Percentiles rank a stretch among this genome's conserved stretches.
phyloP scores from a whole-genome alignment of 1,140 invertebrate species.

The Homalodisca vitripennis region DNA sequence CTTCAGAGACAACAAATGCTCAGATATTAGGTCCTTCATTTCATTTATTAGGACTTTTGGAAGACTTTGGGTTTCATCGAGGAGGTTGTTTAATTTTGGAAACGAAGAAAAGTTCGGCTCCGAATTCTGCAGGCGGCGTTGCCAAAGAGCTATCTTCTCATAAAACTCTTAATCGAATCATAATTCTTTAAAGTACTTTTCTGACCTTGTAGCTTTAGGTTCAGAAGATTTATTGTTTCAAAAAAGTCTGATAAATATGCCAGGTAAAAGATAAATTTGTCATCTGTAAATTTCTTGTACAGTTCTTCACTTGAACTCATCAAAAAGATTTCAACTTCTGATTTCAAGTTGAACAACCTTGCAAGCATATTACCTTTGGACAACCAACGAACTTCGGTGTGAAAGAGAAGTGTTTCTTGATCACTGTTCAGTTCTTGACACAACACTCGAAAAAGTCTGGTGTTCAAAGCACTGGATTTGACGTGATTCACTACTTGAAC shows the following conservation, averaged over 20 bases:
- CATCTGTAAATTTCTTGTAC: conserved; percentile 17
- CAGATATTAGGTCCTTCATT: conserved; percentile 7
- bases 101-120: background rate
- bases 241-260: conserved; percentile 13
- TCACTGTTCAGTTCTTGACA: conserved; percentile 32
- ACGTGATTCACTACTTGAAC: background rate
- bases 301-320: background rate
- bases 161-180: conserved; percentile 10
- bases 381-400: background rate
- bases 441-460: conserved; percentile 45
- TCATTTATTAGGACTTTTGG: background rate
- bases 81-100: background rate
- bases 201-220: conserved; percentile 35
- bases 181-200: conserved; percentile 31
- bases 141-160: conserved; percentile 4
- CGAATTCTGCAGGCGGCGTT: background rate
- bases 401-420: conserved; percentile 24
- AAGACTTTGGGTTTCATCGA: background rate
- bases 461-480: conserved; percentile 35
- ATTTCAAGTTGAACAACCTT: conserved; percentile 30
- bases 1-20: conserved; percentile 3
- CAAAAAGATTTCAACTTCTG: conserved; percentile 23
- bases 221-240: conserved; percentile 40
- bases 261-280: conserved; percentile 21
- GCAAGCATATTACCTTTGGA: conserved; percentile 21